These are phyloP conservation scores for Heliconius eleuchia DNA, from an alignment of 1,140 invertebrate genomes.

Conservation along the genomic window DNA sequence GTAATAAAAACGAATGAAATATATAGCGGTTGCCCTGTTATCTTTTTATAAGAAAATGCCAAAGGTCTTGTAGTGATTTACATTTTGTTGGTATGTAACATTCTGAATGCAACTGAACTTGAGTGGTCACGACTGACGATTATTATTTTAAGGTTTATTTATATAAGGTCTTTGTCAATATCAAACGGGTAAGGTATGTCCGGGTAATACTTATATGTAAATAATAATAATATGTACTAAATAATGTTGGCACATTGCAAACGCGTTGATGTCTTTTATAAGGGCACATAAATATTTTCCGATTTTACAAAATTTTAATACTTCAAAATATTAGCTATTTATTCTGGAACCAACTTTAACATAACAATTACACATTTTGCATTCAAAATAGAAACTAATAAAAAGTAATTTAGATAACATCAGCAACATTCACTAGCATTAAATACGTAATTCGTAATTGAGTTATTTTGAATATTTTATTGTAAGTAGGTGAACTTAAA, in stretches of 20 bases:
- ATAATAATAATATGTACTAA: background rate
- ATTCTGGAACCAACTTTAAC: no score
- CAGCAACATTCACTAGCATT: no score
- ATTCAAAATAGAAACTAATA: no score
- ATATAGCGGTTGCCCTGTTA: background rate
- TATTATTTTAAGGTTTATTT: conserved; percentile 21
- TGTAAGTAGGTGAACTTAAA: no score
- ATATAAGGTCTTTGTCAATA: conserved; percentile 28
- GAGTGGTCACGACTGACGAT: conserved; percentile 18
- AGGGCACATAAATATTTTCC: background rate
- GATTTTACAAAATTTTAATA: background rate
- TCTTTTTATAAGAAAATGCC: background rate
- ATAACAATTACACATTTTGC: no score
- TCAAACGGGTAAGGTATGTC: background rate
- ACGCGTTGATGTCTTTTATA: conserved; percentile 41
- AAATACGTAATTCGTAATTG: no score
- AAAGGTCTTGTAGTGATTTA: background rate
- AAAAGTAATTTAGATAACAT: no score
- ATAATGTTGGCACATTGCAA: background rate
- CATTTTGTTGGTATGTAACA: conserved; percentile 17
- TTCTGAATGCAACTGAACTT: conserved; percentile 18
- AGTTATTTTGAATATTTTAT: no score
- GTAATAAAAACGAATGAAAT: background rate
- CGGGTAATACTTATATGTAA: background rate
- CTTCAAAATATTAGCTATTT: no score